A percentile compares a stretch with the other conserved stretches of the same genome.
Evolutionary conservation across 2,888 invertebrate genomes (phyloP).

Genomic region (Caenorhabditis sp.): DNA sequence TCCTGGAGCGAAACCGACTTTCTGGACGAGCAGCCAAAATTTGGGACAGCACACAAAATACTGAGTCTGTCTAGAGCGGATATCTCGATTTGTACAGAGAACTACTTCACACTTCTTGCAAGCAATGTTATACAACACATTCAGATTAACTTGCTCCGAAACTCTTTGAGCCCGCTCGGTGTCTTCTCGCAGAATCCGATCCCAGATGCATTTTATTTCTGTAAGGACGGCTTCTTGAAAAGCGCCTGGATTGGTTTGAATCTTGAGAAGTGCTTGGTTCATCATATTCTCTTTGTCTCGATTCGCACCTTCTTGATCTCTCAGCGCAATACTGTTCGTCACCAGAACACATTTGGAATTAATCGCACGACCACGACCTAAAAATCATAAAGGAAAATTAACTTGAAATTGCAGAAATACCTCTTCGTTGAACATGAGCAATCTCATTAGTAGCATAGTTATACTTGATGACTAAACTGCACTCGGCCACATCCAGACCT

Average conservation of each 20-base stretch:
- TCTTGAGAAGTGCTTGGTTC: constrained; percentile 31
- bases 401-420: constrained; percentile 28
- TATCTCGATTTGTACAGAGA: constrained; percentile 46
- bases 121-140: constrained; percentile 38
- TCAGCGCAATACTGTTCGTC: constrained; percentile 52
- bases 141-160: not conserved
- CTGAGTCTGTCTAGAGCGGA: constrained; percentile 48
- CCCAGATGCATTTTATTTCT: constrained; percentile 35
- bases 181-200: constrained; percentile 31
- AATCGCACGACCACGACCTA: constrained; percentile 68
- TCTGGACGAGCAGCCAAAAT: constrained; percentile 57
- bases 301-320: constrained; percentile 64
- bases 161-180: constrained; percentile 21
- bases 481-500: constrained; percentile 74
- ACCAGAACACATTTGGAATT: constrained; percentile 66
- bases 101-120: constrained; percentile 63
- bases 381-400: constrained; percentile 31
- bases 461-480: constrained; percentile 77
- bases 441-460: constrained; percentile 76
- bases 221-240: constrained; percentile 8
- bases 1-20: not conserved
- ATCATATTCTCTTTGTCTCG: constrained; percentile 60
- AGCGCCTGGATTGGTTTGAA: not conserved
- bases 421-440: constrained; percentile 77
- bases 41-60: constrained; percentile 58